Conservation (phyloP, 2,113 vertebrate genomes). For the Onychostruthus taczanowskii region DNA sequence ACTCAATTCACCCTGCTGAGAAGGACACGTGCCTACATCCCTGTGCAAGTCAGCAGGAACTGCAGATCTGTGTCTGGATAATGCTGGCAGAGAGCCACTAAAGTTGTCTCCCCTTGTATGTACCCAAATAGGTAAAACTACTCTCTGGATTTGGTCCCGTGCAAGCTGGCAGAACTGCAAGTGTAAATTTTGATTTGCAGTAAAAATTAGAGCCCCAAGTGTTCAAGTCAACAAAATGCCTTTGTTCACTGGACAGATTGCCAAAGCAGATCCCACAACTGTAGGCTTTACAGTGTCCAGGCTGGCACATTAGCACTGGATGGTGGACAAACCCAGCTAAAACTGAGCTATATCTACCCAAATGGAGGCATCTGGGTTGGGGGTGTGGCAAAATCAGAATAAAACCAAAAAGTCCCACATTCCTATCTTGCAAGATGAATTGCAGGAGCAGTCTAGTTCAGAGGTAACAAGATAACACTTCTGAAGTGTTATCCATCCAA, state of each 20-base stretch:
- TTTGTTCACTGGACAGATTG: neutral
- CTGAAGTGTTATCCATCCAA: neutral
- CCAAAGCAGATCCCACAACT: neutral
- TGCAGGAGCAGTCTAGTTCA: neutral
- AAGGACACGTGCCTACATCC: neutral
- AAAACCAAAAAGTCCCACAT: neutral
- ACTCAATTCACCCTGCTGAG: neutral
- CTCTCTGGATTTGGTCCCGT: neutral
- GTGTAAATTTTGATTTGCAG: neutral
- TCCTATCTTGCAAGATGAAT: neutral
- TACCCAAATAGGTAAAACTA: neutral
- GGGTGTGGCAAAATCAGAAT: neutral
- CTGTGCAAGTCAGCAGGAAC: neutral
- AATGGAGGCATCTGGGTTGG: neutral
- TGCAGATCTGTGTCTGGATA: neutral
- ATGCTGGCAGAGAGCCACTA: neutral
- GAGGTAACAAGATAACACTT: neutral
- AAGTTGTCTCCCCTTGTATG: neutral
- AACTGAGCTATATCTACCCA: neutral
- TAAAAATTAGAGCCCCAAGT: neutral
- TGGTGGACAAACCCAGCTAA: neutral
- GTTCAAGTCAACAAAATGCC: neutral
- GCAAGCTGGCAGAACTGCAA: neutral
- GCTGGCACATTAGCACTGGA: neutral
- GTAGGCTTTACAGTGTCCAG: neutral